Evolutionary conservation across 2,888 invertebrate genomes (phyloP), one percentile per base, ranked within the genome.

Genomic region (Tiliacea citrago): DNA sequence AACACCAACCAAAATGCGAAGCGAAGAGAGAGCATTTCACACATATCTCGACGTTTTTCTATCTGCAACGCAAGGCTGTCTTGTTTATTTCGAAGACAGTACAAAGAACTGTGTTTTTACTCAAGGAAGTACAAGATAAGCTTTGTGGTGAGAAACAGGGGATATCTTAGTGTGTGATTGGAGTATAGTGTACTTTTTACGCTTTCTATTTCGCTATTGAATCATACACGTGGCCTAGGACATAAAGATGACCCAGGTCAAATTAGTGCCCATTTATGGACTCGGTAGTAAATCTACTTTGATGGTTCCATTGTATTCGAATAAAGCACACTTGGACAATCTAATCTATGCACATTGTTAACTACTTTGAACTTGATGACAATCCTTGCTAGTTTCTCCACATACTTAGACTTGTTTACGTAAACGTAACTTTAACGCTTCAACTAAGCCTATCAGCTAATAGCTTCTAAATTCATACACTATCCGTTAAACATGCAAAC

Each of bases 31-130:
- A 75, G 75, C 81, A 80, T 86, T 88, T 89, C 88, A 86, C 88
- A 89, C 89, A 82, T 90, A 77, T 86, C 79, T 62, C 83, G 74
- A 62, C 77, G 77, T 84, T 81, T 87, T 84, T 83, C 71, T 80
- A 73, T 86, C 74, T 73, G 66, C 83, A 79, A 79, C 81, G 85
- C 82, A 81, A 68, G 74, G 75, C 73, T 73, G 86, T 82, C 81
- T 85, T 88, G 77, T 86, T 83, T 85, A 78, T 86, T 79, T 80
- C 77, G 71, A 85, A 85, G 82, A 84, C 79, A 71, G 67, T 61
- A 82, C 83, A 88, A 86, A 87, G 83, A 79, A 71, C 49, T 74
- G 61, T 81, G 76, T 81, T 82, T 82, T 79, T 73, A 62, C 74
- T 76, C 73, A 75, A 73, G 75, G 35, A 78, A 79, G 78, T 71